Percentiles rank a stretch among this genome's conserved stretches.
phyloP scores from a whole-genome alignment of 2,888 invertebrate genomes.

The Deilephila porcellus region DNA sequence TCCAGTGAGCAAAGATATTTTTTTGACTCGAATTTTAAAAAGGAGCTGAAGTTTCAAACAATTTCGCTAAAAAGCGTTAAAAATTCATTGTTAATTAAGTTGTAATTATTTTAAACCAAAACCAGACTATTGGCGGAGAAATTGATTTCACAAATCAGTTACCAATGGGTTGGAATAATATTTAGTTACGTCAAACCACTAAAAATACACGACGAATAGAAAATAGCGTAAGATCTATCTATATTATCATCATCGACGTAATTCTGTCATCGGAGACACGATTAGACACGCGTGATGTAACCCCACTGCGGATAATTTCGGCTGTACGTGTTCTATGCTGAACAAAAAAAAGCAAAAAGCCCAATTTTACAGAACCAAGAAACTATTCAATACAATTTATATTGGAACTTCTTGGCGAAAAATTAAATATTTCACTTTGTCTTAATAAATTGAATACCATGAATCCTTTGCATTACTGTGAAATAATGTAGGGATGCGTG shows the following conservation, averaged over 20 bases:
- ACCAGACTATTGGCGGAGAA: background rate
- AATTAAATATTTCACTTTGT: background rate
- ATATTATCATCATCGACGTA: conserved; percentile 64
- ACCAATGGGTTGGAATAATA: conserved; percentile 41
- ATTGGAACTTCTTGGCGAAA: no score
- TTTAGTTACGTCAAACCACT: conserved; percentile 59
- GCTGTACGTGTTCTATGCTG: conserved; percentile 2
- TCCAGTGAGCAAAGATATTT: conserved; percentile 16
- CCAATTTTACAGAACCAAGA: background rate
- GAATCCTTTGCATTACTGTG: background rate
- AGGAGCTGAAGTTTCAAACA: conserved; percentile 24
- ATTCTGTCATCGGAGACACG: conserved; percentile 68
- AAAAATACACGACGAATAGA: conserved; percentile 55
- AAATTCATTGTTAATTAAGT: conserved; percentile 17
- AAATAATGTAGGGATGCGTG: conserved; percentile 27
- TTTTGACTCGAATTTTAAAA: conserved; percentile 13
- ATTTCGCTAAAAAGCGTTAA: conserved; percentile 14
- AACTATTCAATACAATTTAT: background rate
- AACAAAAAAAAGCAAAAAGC: background rate
- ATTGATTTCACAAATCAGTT: conserved; percentile 40
- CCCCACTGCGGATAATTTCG: conserved; percentile 13
- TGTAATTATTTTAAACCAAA: background rate
- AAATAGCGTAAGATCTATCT: conserved; percentile 50
- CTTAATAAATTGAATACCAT: background rate
- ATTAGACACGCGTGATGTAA: conserved; percentile 55